Conservation (phyloP, 2,797 vertebrate genomes). For the Parambassis ranga region DNA sequence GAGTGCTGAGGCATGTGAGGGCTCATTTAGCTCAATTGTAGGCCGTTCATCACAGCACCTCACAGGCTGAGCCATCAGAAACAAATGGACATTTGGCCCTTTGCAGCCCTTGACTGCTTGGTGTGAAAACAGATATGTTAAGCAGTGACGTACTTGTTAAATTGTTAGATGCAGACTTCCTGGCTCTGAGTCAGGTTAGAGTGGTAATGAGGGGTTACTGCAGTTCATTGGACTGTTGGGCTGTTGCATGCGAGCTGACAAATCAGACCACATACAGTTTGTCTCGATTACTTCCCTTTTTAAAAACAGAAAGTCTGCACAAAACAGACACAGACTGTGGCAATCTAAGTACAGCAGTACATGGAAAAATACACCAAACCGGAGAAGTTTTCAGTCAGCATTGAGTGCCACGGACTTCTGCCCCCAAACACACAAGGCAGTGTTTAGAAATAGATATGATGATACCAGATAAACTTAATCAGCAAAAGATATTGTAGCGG, state of each 20-base stretch:
- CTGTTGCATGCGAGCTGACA: constrained; percentile 22
- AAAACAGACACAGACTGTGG: constrained; percentile 17
- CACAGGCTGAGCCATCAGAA: constrained; percentile 1
- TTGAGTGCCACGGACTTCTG: not conserved
- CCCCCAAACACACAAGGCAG: not conserved
- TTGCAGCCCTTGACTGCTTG: constrained; percentile 22
- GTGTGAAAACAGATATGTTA: constrained; percentile 45
- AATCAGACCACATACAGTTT: not conserved
- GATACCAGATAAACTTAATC: not conserved
- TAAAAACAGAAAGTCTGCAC: constrained; percentile 36
- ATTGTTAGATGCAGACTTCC: constrained; percentile 46
- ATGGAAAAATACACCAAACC: constrained; percentile 6
- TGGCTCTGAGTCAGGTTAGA: constrained; percentile 18
- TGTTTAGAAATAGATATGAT: not conserved
- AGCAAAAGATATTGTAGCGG: too few relatives aligned
- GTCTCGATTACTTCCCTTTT: constrained; percentile 53
- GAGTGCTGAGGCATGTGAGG: constrained; percentile 26
- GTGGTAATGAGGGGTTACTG: constrained; percentile 54
- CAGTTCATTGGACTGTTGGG: constrained; percentile 50
- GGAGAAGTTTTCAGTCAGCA: not conserved
- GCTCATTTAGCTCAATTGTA: constrained; percentile 27
- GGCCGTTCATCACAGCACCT: constrained; percentile 21
- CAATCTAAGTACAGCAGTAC: not conserved
- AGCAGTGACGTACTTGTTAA: constrained; percentile 20
- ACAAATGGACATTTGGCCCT: constrained; percentile 20